A percentile compares a stretch with the other conserved stretches of the same genome.
Conservation (phyloP, 1,140 invertebrate genomes). For the Drosophila suzukii region DNA sequence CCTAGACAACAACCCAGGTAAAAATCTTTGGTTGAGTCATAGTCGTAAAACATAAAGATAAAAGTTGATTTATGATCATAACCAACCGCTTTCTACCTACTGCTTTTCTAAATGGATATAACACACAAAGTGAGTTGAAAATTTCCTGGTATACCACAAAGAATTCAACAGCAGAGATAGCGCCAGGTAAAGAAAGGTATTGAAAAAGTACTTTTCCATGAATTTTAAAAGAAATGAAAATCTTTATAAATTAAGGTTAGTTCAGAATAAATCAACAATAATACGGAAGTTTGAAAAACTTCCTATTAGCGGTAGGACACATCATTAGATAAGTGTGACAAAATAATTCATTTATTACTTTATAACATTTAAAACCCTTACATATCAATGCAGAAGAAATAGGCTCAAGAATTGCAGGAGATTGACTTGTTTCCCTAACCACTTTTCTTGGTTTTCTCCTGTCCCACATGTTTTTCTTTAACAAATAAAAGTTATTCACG, state of each 20-base stretch:
- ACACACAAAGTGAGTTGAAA: conserved; percentile 15
- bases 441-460: conserved; percentile 9
- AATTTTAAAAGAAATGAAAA: background rate
- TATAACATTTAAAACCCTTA: too few species aligned
- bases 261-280: too few species aligned
- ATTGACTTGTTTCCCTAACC: conserved; percentile 4
- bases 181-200: conserved; percentile 26
- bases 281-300: too few species aligned
- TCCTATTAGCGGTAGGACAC: too few species aligned
- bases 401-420: background rate
- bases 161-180: conserved; percentile 6
- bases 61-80: conserved; percentile 19
- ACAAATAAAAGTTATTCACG: conserved; percentile 7
- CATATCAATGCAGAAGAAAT: too few species aligned
- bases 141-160: conserved; percentile 37
- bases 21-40: conserved; percentile 14
- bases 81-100: background rate
- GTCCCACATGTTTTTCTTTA: conserved; percentile 12
- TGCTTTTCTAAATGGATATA: background rate
- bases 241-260: too few species aligned
- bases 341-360: too few species aligned
- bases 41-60: conserved; percentile 7
- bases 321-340: too few species aligned
- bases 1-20: background rate
- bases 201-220: background rate